Conservation (phyloP, 2,113 vertebrate genomes). For the Heloderma charlesbogerti region DNA sequence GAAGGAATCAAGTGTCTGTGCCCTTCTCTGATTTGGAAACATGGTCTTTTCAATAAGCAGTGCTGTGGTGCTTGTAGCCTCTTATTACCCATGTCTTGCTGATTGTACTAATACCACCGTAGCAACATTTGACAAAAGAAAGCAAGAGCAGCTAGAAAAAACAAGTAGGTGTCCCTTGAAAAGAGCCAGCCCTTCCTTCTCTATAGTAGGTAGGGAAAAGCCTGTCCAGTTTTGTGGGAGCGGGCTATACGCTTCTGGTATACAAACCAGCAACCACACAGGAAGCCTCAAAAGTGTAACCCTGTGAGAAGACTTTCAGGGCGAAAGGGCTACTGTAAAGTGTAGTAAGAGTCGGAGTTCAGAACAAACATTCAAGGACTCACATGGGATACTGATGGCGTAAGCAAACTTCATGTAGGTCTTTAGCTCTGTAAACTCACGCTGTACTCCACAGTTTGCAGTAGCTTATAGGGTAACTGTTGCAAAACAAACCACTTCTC, state of each 20-base stretch:
- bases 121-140: neutral
- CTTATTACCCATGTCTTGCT: neutral
- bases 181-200: neutral
- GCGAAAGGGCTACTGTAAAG: neutral
- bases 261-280: neutral
- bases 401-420: neutral
- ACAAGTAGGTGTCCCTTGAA: neutral
- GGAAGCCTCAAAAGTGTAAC: neutral
- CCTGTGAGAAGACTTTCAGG: conserved; percentile 2
- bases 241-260: neutral
- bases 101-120: neutral
- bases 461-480: neutral
- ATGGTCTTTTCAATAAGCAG: neutral
- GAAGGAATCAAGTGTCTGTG: neutral
- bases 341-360: too few relatives aligned
- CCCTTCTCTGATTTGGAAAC: neutral
- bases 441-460: neutral
- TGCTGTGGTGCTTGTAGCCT: neutral
- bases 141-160: neutral
- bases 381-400: neutral
- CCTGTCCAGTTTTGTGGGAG: neutral
- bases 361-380: neutral
- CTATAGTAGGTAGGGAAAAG: neutral
- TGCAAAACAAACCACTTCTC: neutral
- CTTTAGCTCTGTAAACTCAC: neutral